Base-by-base conservation (phyloP, 2,113 vertebrate species). In the Rhipidura dahli region DNA sequence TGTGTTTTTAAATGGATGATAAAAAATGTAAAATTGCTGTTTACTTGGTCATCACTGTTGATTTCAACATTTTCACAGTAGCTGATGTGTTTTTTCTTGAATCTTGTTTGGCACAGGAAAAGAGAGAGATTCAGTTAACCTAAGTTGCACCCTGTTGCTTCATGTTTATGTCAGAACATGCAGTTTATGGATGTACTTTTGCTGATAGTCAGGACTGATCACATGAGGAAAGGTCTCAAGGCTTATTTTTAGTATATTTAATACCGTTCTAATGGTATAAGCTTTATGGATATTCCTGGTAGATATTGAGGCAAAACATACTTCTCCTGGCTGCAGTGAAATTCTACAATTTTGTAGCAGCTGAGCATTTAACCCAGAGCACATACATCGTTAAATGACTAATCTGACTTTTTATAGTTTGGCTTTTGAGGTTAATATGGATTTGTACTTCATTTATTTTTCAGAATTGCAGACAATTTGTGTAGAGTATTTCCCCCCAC, bases 361-460 rank as follows among this genome's bases (percentile, higher is more conserved):
- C 64, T 75, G 49, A 94, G 39, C 61, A 17, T 76, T 84, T 87
- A 78, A 89, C 53, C 49, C 57, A 65, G 64, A 84, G 83, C 44
- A 57, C 56, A 78, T 94, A 84, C 65, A 40, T 94, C 8, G 2
- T 94, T 92, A 94, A 91, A 57, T 91, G 87, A 79, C 91, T 94
- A 91, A 84, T 45, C 87, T 97, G 93, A 91, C 81, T 96, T 95
- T 79, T 92, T 95, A 75, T 96, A 94, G 65, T 82, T 96, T 94
- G 89, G 83, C 91, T 95, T 95, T 95, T 96, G 87, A 96, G 87
- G 90, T 96, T 90, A 91, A 90, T 93, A 93, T 82, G 79, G 87
- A 85, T 96, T 96, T 88, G 65, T 94, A 88, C 92, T 93, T 95
- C 66, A 85, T 96, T 94, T 93, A 85, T 94, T 96, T 96, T 96